These are phyloP conservation scores for Heterodera carotae DNA, from an alignment of 1,140 invertebrate genomes.

Conservation along the genomic window DNA sequence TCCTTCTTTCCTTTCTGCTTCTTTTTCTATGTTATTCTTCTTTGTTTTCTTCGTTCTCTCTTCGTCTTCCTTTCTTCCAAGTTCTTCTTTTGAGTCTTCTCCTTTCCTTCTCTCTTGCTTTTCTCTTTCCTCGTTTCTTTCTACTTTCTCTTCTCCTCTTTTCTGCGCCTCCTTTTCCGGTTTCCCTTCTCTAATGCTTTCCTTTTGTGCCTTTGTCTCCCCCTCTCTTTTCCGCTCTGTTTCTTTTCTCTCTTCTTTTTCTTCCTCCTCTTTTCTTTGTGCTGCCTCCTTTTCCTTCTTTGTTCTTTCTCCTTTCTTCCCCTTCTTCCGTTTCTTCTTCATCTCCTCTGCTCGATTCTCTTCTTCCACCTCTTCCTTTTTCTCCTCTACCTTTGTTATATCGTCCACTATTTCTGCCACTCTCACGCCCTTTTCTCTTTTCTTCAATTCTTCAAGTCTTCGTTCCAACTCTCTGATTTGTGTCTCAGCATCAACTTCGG, in stretches of 20 bases:
- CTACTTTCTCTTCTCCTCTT: neutral
- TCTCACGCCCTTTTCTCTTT: neutral
- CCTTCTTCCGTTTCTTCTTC: neutral
- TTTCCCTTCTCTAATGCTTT: neutral
- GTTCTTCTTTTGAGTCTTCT: neutral
- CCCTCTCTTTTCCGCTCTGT: neutral
- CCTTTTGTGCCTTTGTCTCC: neutral
- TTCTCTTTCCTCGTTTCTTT: neutral
- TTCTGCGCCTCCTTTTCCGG: neutral
- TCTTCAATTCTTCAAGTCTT: neutral
- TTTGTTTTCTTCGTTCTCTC: neutral
- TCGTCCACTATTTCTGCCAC: slow-evolving; percentile 1
- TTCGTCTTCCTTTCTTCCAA: neutral
- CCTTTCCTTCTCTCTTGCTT: neutral
- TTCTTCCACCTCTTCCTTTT: neutral
- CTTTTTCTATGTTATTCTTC: neutral
- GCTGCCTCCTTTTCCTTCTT: neutral
- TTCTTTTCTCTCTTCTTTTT: neutral
- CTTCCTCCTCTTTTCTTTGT: neutral
- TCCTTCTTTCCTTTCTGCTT: neutral
- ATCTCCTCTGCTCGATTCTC: neutral
- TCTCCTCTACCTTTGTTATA: neutral
- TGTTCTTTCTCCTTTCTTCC: neutral
- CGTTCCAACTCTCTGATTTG: neutral
- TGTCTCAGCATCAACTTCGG: neutral